phyloP scores from a whole-genome alignment of 2,113 vertebrate genomes.

The Semnornis frantzii region DNA sequence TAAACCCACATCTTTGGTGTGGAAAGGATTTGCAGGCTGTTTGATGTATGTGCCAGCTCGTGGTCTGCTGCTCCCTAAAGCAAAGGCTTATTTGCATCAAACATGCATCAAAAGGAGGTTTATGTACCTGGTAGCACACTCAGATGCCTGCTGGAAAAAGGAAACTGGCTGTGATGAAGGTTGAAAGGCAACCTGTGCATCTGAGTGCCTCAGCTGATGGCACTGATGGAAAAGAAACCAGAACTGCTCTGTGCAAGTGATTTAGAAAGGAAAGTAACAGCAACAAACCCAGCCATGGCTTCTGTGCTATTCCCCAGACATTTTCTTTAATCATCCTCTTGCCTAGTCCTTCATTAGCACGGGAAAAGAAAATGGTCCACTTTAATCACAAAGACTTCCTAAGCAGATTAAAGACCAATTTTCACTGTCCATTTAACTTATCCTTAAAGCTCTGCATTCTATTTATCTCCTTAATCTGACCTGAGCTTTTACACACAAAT shows the following conservation, averaged over 20 bases:
- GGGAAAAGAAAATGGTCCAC: not conserved
- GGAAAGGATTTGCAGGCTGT: constrained; percentile 13
- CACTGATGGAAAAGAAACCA: not conserved
- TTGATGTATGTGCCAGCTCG: not conserved
- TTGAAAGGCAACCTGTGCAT: not conserved
- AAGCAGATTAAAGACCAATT: constrained; percentile 31
- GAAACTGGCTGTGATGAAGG: not conserved
- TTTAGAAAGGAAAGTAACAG: not conserved
- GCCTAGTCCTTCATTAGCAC: not conserved
- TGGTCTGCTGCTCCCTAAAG: constrained; percentile 49
- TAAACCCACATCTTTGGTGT: not conserved
- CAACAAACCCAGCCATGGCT: fast-evolving
- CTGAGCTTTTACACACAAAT: not conserved
- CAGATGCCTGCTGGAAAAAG: not conserved
- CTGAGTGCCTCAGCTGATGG: not conserved
- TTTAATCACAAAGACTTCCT: constrained; percentile 25
- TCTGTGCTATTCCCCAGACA: not conserved
- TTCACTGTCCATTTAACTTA: constrained; percentile 36
- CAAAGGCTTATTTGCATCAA: constrained; percentile 42
- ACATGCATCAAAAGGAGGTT: not conserved
- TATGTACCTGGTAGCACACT: not conserved
- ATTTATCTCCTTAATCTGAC: constrained; percentile 24
- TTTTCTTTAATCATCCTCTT: not conserved
- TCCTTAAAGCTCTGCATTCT: constrained; percentile 7
- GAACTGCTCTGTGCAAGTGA: not conserved